Conservation (phyloP, 2,888 invertebrate genomes). For the Zhuqinia jingwanae region DNA sequence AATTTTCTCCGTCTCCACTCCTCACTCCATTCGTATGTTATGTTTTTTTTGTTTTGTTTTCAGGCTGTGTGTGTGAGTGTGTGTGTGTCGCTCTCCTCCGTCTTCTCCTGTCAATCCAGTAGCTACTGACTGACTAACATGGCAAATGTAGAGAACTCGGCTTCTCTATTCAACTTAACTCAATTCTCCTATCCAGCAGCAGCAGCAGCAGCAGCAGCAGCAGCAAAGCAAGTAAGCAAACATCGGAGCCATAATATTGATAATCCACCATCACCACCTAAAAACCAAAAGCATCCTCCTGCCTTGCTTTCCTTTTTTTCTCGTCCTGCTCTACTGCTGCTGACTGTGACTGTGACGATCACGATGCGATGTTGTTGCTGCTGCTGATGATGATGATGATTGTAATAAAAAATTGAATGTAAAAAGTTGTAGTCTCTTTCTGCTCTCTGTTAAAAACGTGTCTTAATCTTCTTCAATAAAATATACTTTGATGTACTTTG, state of each 20-base stretch:
- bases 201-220: background rate
- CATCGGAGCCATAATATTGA: background rate
- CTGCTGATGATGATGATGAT: constrained; percentile 24
- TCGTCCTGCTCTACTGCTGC: constrained; percentile 7
- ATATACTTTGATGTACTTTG: too few species aligned
- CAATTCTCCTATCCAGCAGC: background rate
- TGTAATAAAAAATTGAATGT: constrained; percentile 13
- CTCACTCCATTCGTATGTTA: background rate
- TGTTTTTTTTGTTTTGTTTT: constrained; percentile 24
- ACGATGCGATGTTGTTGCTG: background rate
- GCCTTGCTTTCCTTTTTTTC: constrained; percentile 43
- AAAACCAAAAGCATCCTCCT: constrained; percentile 1
- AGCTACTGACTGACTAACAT: constrained; percentile 67
- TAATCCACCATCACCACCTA: background rate
- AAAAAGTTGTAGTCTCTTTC: background rate
- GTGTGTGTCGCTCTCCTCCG: constrained; percentile 10
- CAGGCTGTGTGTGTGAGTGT: too few species aligned
- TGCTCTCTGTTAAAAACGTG: background rate
- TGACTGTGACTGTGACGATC: constrained; percentile 1
- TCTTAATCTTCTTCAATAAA: background rate
- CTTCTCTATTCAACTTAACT: background rate
- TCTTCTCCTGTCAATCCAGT: constrained; percentile 68
- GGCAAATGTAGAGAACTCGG: constrained; percentile 39
- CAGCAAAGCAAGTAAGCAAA: too few species aligned
- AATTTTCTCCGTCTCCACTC: background rate